A percentile compares a stretch with the other conserved stretches of the same genome.
Evolutionary conservation across 2,113 vertebrate genomes (phyloP).

Genomic region (Campylomormyrus tamandua): DNA sequence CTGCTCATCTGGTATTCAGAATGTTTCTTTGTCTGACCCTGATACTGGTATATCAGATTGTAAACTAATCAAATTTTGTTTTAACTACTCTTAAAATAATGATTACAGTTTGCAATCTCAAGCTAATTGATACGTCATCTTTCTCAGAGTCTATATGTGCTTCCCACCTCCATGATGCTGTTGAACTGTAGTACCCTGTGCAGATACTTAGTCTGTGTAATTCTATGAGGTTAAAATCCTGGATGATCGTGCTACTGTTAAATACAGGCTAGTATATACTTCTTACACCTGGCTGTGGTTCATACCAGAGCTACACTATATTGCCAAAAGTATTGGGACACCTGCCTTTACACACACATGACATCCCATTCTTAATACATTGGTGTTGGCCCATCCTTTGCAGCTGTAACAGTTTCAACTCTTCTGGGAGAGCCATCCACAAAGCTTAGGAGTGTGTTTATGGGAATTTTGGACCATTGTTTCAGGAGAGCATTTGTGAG

Average conservation of each 20-base stretch:
- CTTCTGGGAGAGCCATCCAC: no score
- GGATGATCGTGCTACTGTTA: not conserved
- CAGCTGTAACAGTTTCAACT: no score
- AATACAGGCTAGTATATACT: not conserved
- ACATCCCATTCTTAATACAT: no score
- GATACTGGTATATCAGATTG: not conserved
- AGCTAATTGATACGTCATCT: not conserved
- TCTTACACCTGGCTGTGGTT: not conserved
- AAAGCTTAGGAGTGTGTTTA: no score
- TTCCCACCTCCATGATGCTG: not conserved
- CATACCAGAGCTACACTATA: not conserved
- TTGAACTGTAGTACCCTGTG: not conserved
- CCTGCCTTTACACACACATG: no score
- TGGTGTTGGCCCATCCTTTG: no score
- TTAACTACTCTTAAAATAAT: not conserved
- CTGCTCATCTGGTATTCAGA: not conserved
- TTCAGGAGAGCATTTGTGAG: no score
- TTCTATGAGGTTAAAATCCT: not conserved
- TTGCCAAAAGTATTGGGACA: no score
- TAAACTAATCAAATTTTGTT: not conserved
- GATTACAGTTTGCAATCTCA: not conserved
- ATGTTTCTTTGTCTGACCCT: not conserved
- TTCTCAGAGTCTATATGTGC: slow-evolving; percentile 1
- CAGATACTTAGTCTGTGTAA: not conserved
- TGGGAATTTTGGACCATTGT: no score